Conservation (phyloP, 2,888 invertebrate genomes). For the Agonopterix alstromeriana region DNA sequence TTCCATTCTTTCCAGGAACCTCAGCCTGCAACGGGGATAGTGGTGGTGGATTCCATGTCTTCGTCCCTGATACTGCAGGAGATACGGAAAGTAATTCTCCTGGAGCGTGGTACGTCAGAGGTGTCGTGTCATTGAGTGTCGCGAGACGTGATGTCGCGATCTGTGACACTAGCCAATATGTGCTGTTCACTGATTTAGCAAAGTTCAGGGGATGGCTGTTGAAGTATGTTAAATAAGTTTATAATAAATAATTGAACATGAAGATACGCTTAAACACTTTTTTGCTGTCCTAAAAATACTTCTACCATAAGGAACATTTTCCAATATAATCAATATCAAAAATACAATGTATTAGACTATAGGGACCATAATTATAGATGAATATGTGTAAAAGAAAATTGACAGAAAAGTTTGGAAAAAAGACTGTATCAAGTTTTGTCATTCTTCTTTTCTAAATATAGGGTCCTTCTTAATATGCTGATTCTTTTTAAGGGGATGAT, state of each 20-base stretch:
- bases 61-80: slow-evolving; percentile 29
- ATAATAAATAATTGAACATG: not conserved
- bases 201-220: slow-evolving; percentile 37
- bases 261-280: not conserved
- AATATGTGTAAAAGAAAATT: no score
- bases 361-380: no score
- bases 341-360: no score
- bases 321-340: no score
- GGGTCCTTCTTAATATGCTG: no score
- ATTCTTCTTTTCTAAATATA: no score
- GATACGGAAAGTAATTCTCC: slow-evolving; percentile 14
- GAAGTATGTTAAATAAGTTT: slow-evolving; percentile 12
- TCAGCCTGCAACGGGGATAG: slow-evolving; percentile 73
- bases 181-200: slow-evolving; percentile 59
- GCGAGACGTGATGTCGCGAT: slow-evolving; percentile 25
- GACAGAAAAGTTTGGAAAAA: no score
- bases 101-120: slow-evolving; percentile 37
- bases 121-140: slow-evolving; percentile 37
- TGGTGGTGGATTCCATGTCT: slow-evolving; percentile 62
- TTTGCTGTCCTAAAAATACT: no score
- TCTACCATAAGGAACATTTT: no score
- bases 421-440: no score
- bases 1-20: slow-evolving; percentile 31
- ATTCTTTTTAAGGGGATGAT: no score
- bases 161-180: slow-evolving; percentile 58